Base-by-base conservation (phyloP, 2,888 invertebrate species). In the Pedicia rivosa region DNA sequence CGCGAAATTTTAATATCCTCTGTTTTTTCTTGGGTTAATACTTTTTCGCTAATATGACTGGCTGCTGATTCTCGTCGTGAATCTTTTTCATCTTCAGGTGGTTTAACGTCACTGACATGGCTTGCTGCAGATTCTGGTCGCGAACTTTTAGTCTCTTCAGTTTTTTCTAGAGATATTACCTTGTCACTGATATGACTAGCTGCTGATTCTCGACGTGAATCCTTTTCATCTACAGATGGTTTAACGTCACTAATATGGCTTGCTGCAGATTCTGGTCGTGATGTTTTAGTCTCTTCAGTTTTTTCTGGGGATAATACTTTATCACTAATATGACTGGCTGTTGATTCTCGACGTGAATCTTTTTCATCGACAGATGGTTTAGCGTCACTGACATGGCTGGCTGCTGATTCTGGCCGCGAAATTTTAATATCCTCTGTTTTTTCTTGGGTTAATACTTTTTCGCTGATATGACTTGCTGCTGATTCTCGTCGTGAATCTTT, bases 111-210 rank as follows among this genome's bases (percentile, higher is more conserved):
- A 28, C 7, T 5, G 14, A 28, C 27, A 9, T 17, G 14, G 20
- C 50, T 52, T 6, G 17, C 6, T 1, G 25, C 8, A 2, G 35
- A 35, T 3, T 42, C 42, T 17, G 40, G 38, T n/a, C 40, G 36
- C 6, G 41, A 36, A 25, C 20, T 33, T 28, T 22, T 28, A 10
- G 6, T 14, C 9, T 15, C 28, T 5, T 12, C 3, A 25, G 42
- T 44, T 41, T 42, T 41, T 31, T 44, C 42, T 36, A 38, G 39
- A 9, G 41, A 42, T 3, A 36, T 39, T 28, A 43, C 43, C 37
- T 43, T 46, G 26, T 46, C 46, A 19, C 44, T 44, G n/a, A n/a
- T n/a, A 12, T 38, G 26, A 30, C 38, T 40, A 3, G 28, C 32
- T 17, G 30, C 14, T 3, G 43, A 43, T 28, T 38, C 39, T 19